These are phyloP conservation scores for Drosophila bunnanda DNA, from an alignment of 2,888 invertebrate species.

Conservation along the genomic window DNA sequence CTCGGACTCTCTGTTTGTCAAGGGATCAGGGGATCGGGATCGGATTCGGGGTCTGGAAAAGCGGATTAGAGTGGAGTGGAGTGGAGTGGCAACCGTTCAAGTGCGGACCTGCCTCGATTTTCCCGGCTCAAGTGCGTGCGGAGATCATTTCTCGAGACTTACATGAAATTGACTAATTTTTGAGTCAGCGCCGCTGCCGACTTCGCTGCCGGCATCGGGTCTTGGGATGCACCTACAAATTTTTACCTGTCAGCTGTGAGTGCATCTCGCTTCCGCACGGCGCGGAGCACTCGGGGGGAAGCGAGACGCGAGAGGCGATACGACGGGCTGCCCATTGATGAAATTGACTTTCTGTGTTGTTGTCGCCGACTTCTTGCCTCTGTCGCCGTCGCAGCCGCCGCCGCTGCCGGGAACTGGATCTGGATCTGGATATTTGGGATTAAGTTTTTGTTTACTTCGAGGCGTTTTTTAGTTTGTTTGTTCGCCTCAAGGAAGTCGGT, in stretches of 20 bases:
- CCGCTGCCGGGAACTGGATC: conserved; percentile 53
- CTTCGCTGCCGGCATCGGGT: conserved; percentile 16
- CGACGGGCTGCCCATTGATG: conserved; percentile 78
- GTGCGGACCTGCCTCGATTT: conserved; percentile 68
- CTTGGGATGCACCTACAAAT: conserved; percentile 71
- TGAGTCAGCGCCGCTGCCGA: conserved; percentile 33
- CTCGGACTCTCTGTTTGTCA: conserved; percentile 34
- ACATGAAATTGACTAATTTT: conserved; percentile 82
- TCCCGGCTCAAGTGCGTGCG: conserved; percentile 54
- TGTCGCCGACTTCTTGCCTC: conserved; percentile 69
- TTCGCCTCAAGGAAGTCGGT: conserved; percentile 81
- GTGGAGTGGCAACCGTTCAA: conserved; percentile 61
- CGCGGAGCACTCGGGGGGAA: conserved; percentile 16
- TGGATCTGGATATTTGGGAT: conserved; percentile 80
- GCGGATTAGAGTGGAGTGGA: conserved; percentile 60
- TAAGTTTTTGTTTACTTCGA: conserved; percentile 83
- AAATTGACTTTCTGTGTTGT: conserved; percentile 82
- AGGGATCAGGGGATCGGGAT: background rate
- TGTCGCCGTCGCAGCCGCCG: conserved; percentile 23
- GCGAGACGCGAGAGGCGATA: conserved; percentile 29
- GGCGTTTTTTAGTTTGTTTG: conserved; percentile 83
- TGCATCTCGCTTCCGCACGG: conserved; percentile 38
- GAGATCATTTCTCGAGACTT: conserved; percentile 62
- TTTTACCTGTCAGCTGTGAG: conserved; percentile 69
- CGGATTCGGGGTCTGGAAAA: conserved; percentile 32